Evolutionary conservation across 2,888 invertebrate species (phyloP).

Genomic region (Deladenus siricidicola): DNA sequence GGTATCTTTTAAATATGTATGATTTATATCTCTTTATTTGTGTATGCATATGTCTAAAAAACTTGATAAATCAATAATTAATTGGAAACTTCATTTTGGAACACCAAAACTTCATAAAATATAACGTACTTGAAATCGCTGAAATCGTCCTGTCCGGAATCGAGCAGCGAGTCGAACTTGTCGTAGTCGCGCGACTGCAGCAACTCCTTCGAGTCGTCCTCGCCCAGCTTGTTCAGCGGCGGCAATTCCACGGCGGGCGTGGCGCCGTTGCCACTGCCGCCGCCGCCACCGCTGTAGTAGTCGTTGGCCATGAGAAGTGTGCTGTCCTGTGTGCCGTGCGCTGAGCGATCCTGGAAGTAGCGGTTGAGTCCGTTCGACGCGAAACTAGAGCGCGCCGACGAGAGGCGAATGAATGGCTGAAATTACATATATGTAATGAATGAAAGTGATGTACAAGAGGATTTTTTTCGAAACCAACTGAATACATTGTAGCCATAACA

Average conservation of each 20-base stretch:
- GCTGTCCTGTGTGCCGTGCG: conserved; percentile 23
- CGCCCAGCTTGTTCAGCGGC: conserved; percentile 27
- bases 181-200: conserved; percentile 5
- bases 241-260: conserved; percentile 15
- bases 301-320: conserved; percentile 5
- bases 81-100: background rate
- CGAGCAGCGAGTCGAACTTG: background rate
- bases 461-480: too few species aligned
- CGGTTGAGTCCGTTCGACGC: conserved; percentile 38
- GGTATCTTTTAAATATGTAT: too few species aligned
- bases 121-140: conserved; percentile 15
- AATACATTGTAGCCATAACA: too few species aligned
- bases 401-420: conserved; percentile 40
- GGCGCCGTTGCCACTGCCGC: too few species aligned
- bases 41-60: too few species aligned
- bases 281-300: background rate
- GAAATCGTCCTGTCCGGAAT: conserved; percentile 19
- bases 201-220: conserved; percentile 17
- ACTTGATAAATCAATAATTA: background rate
- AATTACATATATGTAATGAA: conserved; percentile 3
- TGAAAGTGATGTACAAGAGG: background rate
- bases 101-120: background rate
- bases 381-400: conserved; percentile 45
- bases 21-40: too few species aligned
- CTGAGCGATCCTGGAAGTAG: conserved; percentile 31